These are phyloP conservation scores for Frankliniella fusca DNA, from an alignment of 2,888 invertebrate species.

Conservation along the genomic window DNA sequence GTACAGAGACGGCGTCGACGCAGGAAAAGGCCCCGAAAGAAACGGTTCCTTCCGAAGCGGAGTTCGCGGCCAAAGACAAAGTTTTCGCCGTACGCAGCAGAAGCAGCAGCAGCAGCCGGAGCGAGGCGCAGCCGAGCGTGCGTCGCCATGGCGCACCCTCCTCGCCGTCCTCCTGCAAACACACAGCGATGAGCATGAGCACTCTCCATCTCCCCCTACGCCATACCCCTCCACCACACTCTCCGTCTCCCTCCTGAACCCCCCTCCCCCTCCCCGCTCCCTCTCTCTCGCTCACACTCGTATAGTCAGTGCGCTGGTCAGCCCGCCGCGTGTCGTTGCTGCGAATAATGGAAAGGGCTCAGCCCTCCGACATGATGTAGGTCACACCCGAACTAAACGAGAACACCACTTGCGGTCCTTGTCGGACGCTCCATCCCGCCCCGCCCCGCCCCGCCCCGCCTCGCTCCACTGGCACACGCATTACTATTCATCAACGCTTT, in stretches of 20 bases:
- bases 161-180: no score
- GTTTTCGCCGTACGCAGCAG: no score
- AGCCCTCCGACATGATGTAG: background rate
- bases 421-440: background rate
- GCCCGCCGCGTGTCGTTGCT: background rate
- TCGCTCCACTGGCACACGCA: background rate
- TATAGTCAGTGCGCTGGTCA: background rate
- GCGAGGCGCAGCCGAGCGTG: no score
- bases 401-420: background rate
- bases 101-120: no score
- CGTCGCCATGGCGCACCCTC: no score
- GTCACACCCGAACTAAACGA: background rate
- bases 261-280: background rate
- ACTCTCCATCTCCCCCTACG: background rate
- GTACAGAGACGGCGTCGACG: no score
- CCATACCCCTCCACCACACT: background rate
- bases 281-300: background rate
- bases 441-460: background rate
- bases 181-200: no score
- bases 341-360: background rate
- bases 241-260: background rate
- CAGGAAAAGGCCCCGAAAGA: no score
- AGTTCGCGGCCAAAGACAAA: no score
- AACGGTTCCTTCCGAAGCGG: no score
- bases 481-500: slow-evolving; percentile 23